These are phyloP conservation scores for Temnothorax longispinosus DNA, from an alignment of 1,140 invertebrate species.

Conservation along the genomic window DNA sequence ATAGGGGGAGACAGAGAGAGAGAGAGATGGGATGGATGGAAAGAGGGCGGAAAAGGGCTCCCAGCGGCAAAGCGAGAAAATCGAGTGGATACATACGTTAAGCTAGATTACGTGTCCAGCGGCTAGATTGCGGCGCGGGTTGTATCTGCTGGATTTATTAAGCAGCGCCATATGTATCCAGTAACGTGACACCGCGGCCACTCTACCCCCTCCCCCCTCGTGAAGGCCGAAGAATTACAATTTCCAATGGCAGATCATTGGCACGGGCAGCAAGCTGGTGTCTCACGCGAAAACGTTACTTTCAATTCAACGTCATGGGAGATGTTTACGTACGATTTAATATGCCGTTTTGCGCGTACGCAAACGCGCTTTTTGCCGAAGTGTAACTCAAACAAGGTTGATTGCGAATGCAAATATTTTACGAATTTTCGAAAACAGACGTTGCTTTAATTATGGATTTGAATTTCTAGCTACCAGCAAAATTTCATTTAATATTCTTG, in stretches of 20 bases:
- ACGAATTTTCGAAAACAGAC: conserved; percentile 34
- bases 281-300: not conserved
- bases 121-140: conserved; percentile 61
- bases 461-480: conserved; percentile 6
- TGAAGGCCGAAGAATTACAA: conserved; percentile 63
- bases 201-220: too few relatives aligned
- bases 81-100: conserved; percentile 70
- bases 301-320: not conserved
- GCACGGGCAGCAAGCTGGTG: not conserved
- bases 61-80: conserved; percentile 64
- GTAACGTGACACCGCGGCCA: not conserved
- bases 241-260: conserved; percentile 61
- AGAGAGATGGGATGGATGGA: conserved; percentile 17
- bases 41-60: conserved; percentile 18
- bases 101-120: conserved; percentile 72
- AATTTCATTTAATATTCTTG: conserved; percentile 23
- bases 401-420: conserved; percentile 23
- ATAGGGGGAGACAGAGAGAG: not conserved
- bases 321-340: conserved; percentile 41
- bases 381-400: not conserved
- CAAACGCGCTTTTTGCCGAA: not conserved
- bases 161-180: conserved; percentile 59
- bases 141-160: conserved; percentile 73
- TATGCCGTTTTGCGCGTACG: not conserved
- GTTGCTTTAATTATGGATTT: conserved; percentile 5